phyloP scores from a whole-genome alignment of 2,113 vertebrate species.

The Junco hyemalis region DNA sequence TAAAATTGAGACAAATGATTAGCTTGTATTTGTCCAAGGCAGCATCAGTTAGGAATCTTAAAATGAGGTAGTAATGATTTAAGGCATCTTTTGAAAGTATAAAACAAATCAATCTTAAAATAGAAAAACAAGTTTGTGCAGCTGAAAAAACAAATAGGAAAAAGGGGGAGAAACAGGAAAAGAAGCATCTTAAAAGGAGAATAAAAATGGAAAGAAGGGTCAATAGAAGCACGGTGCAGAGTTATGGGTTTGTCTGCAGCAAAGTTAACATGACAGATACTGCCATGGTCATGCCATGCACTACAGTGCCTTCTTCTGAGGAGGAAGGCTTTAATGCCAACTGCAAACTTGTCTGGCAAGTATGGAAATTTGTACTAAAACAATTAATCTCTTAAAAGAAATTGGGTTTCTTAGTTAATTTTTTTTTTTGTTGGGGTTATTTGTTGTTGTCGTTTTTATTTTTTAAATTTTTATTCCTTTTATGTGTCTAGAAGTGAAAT shows the following conservation, averaged over 20 bases:
- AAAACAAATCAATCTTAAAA: background rate
- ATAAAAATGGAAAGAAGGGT: background rate
- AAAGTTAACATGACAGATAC: background rate
- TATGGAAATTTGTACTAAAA: background rate
- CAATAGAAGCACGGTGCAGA: background rate
- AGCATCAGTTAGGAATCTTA: background rate
- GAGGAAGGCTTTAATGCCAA: background rate
- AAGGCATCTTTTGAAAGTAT: background rate
- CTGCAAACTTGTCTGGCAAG: background rate
- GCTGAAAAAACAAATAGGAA: background rate
- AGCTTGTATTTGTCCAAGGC: background rate
- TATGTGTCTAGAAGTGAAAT: background rate
- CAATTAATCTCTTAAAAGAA: background rate
- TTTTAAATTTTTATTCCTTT: background rate
- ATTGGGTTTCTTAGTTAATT: background rate
- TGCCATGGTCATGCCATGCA: background rate
- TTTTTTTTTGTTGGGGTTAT: accelerated
- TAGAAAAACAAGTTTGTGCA: background rate
- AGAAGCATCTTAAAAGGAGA: background rate
- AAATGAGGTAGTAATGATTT: background rate
- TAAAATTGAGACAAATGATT: background rate
- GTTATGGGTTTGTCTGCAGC: background rate
- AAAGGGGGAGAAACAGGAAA: background rate
- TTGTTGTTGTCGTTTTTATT: too few relatives aligned
- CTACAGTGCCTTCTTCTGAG: background rate